Base-by-base conservation (phyloP, 30 jellyfish, hydroid and myxozoan species). In the Sanderia malayensis region DNA sequence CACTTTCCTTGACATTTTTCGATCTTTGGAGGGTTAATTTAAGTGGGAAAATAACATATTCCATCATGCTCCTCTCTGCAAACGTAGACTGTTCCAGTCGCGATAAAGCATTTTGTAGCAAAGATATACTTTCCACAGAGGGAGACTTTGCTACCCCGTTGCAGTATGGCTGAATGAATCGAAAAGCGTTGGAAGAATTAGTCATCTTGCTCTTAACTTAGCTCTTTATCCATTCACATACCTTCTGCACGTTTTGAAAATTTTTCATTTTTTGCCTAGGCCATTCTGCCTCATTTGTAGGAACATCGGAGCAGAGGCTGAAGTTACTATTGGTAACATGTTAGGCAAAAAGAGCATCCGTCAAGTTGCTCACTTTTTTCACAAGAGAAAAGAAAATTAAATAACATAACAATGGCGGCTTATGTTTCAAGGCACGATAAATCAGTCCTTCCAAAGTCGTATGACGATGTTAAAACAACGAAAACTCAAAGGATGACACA, bases 21-120 rank as follows among this genome's bases (percentile, higher is more conserved):
- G 34, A 53, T 60, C 89, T 69, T 33, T 82, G 81, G 17, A 88
- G 37, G 10, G 88, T 67, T 26, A 88, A 67, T 31, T 81, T 82
- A 44, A 88, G 79, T 11, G 97, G 97, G 37, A 88, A 88, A 9
- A 82, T 31, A 22, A 75, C 60, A 62, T 88, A 88, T 27, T 81
- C 83, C 47, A 81, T 61, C 73, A 88, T 37, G 58, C 86, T 66
- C 44, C 53, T 53, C 19, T 88, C 95, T 19, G 41, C 63, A 33
- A 82, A 52, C 0, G 66, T 61, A 17, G 31, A 27, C 18, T 26
- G 75, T 17, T 68, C 61, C n/a, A 76, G 70, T 0, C 49, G 18
- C n/a, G 55, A 24, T 31, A 82, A 52, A 22, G 85, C 82, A 24
- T 27, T 37, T 63, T 46, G 61, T 0, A 78, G 77, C 8, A 55